Percentiles rank a stretch among this genome's conserved stretches.
phyloP scores from a whole-genome alignment of 2,888 invertebrate genomes.

The Criorhina ranunculi region DNA sequence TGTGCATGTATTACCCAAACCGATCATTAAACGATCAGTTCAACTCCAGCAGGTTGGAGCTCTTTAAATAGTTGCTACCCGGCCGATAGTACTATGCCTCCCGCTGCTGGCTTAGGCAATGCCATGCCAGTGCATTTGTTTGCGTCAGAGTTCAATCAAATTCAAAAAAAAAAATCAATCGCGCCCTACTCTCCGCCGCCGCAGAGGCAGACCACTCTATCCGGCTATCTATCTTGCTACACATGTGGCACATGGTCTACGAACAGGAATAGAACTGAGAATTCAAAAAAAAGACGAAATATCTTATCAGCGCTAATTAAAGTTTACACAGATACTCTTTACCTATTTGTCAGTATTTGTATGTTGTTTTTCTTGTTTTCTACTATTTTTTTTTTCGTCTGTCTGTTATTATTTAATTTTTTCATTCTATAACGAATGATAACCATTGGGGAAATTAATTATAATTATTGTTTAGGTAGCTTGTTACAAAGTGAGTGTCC shows the following conservation, averaged over 20 bases:
- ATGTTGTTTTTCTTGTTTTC: constrained; percentile 56
- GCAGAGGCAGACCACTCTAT: constrained; percentile 30
- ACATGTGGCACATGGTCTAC: constrained; percentile 47
- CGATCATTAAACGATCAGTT: constrained; percentile 43
- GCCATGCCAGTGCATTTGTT: constrained; percentile 36
- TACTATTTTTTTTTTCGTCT: constrained; percentile 20
- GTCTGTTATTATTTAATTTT: constrained; percentile 65
- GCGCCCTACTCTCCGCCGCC: background rate
- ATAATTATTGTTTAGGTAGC: constrained; percentile 70
- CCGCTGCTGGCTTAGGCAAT: constrained; percentile 14
- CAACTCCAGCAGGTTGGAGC: constrained; percentile 50
- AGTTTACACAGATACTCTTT: constrained; percentile 67
- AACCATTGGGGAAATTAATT: constrained; percentile 67
- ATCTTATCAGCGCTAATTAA: constrained; percentile 69
- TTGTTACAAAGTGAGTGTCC: constrained; percentile 36
- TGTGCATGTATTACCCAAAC: constrained; percentile 19
- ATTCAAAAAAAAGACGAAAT: constrained; percentile 46
- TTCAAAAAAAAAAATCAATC: constrained; percentile 42
- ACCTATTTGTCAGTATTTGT: constrained; percentile 50
- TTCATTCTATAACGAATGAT: constrained; percentile 53
- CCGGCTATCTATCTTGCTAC: constrained; percentile 22
- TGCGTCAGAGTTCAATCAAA: constrained; percentile 64
- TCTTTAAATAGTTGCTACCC: constrained; percentile 67
- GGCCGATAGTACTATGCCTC: constrained; percentile 22
- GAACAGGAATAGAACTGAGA: constrained; percentile 44